Base-by-base conservation (phyloP, 2,797 vertebrate genomes). In the Hephaestus fuliginosus region DNA sequence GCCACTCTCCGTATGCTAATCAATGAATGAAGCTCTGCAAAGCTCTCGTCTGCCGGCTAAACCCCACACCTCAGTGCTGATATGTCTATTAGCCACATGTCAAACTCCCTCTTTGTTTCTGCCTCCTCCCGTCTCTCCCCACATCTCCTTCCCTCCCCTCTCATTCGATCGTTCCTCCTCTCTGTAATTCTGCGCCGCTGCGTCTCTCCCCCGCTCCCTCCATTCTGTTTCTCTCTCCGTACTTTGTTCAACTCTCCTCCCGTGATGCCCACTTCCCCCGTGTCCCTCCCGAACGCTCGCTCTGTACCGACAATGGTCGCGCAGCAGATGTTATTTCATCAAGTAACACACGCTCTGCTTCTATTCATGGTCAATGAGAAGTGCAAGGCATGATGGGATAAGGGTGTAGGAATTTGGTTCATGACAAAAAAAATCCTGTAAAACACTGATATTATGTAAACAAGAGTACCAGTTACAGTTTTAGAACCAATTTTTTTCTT, bases 21-120 rank as follows among this genome's bases (percentile, higher is more conserved):
- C 97, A 97, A 97, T 97, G 97, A 98, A 95, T 94, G 94, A 96
- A 96, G 96, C 86, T 88, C 96, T 96, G 96, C 95, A 95, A 92
- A 96, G 96, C 96, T 96, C 96, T 97, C 95, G 96, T 97, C 96
- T 97, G 95, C 96, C 95, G 96, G 96, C 96, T 97, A 97, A 97
- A 97, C 97, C 96, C 96, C 96, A 96, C 96, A 96, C 96, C 96
- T 95, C 96, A 95, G 94, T 95, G 96, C 96, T 98, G 97, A 98
- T 98, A 97, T 98, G 97, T 98, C 97, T 97, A 97, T 99, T 98
- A 98, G 96, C 96, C 96, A 95, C 96, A 96, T 96, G 95, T 98
- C 97, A 97, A 85, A 88, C 79, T 83, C 83, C 60, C 58, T 78
- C 74, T 86, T 88, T 88, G 80, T 82, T 89, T 80, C 74, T 67